Percentiles rank a stretch among this genome's conserved stretches.
Evolutionary conservation across 2,113 vertebrate genomes (phyloP).

Genomic region (Carassius carassius): DNA sequence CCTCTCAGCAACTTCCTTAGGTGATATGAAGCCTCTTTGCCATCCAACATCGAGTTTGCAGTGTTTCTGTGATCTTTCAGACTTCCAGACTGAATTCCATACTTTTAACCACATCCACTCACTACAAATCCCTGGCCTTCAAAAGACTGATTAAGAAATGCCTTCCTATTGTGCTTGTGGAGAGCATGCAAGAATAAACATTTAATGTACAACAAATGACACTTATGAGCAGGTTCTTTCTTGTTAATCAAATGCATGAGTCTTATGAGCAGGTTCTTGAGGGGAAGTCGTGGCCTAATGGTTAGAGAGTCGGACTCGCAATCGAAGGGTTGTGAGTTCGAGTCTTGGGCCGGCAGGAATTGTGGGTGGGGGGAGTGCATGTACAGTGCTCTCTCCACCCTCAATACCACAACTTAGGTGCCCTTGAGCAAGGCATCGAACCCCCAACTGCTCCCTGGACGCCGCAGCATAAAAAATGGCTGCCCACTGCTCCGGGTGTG

Average conservation of each 20-base stretch:
- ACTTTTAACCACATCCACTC: not conserved
- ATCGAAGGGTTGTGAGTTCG: no score
- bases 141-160: not conserved
- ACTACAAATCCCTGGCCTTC: not conserved
- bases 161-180: not conserved
- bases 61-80: constrained; percentile 1
- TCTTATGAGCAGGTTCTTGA: not conserved
- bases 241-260: not conserved
- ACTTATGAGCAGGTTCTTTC: not conserved
- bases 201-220: not conserved
- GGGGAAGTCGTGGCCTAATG: no score
- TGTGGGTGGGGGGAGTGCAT: no score
- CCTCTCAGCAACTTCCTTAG: constrained; percentile 37
- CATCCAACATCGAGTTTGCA: constrained; percentile 21
- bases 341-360: no score
- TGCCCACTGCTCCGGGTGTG: no score
- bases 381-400: no score
- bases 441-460: no score
- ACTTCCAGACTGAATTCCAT: not conserved
- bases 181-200: not conserved
- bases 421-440: no score
- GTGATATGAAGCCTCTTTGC: constrained; percentile 23
- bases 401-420: no score
- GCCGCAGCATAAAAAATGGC: no score
- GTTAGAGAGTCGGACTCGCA: no score